Conservation (phyloP, 1,140 invertebrate species). For the Odontomachus brunneus region DNA sequence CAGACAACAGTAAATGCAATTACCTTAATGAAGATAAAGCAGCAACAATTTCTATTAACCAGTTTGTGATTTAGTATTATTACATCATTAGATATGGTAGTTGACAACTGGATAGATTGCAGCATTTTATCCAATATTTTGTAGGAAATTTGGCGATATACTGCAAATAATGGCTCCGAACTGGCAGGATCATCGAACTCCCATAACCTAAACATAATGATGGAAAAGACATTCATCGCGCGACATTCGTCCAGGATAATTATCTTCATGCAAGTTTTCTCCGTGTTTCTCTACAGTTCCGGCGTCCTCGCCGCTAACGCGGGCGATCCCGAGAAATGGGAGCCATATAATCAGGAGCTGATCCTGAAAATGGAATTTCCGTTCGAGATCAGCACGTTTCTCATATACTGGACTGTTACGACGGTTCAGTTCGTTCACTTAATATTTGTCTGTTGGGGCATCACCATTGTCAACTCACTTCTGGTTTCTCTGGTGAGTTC, state of each 20-base stretch:
- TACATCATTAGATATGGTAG: too few relatives aligned
- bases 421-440: constrained; percentile 9
- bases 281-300: background rate
- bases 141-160: constrained; percentile 31
- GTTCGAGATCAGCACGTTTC: constrained; percentile 10
- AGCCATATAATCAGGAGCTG: background rate
- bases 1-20: too few relatives aligned
- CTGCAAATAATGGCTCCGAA: constrained; percentile 33
- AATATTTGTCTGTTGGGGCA: background rate
- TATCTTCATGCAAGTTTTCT: background rate
- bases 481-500: constrained; percentile 23
- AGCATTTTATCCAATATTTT: background rate
- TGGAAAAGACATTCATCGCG: background rate
- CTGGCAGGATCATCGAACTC: constrained; percentile 16
- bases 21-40: too few relatives aligned
- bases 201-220: background rate
- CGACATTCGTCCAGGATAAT: constrained; percentile 17
- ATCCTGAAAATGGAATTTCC: constrained; percentile 33
- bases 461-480: constrained; percentile 13
- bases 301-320: background rate
- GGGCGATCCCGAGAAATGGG: background rate
- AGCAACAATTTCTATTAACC: too few relatives aligned
- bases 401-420: background rate
- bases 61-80: too few relatives aligned
- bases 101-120: too few relatives aligned